phyloP scores from a whole-genome alignment of 2,113 vertebrate genomes.

The Hylia prasina region DNA sequence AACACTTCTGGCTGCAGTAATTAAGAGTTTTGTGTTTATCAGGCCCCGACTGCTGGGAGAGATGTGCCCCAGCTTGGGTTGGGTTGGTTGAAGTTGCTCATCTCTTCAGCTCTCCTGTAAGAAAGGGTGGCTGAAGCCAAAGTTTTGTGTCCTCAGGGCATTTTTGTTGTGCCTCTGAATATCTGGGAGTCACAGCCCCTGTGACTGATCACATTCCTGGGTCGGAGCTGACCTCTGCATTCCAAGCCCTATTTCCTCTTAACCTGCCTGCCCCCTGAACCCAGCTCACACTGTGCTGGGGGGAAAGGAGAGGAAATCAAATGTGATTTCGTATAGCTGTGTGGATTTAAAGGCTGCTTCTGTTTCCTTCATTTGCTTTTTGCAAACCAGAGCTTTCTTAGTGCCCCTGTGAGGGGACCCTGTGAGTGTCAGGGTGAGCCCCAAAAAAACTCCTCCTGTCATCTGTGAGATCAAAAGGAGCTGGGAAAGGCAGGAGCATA shows the following conservation, averaged over 20 bases:
- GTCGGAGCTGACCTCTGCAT: conserved; percentile 41
- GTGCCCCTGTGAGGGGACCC: background rate
- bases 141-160: background rate
- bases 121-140: background rate
- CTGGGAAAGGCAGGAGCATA: background rate
- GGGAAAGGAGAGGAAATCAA: background rate
- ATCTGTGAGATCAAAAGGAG: background rate
- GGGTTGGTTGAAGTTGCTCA: background rate
- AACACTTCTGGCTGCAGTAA: background rate
- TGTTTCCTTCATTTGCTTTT: background rate
- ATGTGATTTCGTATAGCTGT: background rate
- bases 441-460: background rate
- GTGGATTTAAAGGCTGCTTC: background rate
- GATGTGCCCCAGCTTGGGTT: background rate
- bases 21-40: background rate
- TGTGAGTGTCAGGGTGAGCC: background rate
- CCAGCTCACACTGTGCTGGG: background rate
- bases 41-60: background rate
- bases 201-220: conserved; percentile 48
- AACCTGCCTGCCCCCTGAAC: conserved; percentile 40
- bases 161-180: conserved; percentile 10
- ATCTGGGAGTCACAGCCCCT: conserved; percentile 15
- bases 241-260: background rate
- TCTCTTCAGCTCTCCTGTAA: background rate
- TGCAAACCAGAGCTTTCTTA: background rate